Evolutionary conservation across 2,797 vertebrate species (phyloP).

Genomic region (Tolypeutes matacus): DNA sequence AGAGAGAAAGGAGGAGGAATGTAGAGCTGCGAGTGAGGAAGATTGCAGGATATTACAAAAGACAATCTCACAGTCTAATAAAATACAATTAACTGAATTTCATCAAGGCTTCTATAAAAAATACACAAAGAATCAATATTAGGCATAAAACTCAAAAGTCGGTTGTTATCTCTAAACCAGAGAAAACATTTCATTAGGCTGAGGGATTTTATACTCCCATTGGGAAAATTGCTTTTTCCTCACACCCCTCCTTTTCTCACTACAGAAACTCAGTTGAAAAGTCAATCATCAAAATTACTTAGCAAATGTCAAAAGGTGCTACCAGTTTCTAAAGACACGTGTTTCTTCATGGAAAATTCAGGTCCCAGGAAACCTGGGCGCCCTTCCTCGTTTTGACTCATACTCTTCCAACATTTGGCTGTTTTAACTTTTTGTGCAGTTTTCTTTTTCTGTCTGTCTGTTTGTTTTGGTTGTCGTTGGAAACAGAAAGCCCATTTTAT

Average conservation of each 20-base stretch:
- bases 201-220: constrained; percentile 62
- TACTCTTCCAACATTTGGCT: background rate
- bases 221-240: constrained; percentile 76
- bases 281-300: constrained; percentile 67
- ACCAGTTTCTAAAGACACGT: background rate
- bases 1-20: background rate
- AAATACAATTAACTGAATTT: constrained; percentile 79
- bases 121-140: constrained; percentile 73
- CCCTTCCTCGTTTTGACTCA: background rate
- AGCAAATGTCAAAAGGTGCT: constrained; percentile 71
- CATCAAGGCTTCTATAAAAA: constrained; percentile 75
- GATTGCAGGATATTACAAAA: constrained; percentile 55
- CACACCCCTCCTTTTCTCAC: constrained; percentile 20
- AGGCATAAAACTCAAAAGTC: constrained; percentile 79
- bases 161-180: constrained; percentile 77
- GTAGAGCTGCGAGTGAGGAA: background rate
- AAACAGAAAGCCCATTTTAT: background rate
- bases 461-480: background rate
- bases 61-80: constrained; percentile 71
- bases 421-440: background rate
- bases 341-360: constrained; percentile 49
- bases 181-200: constrained; percentile 73
- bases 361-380: background rate
- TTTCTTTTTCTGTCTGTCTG: background rate
- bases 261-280: constrained; percentile 72